These are phyloP conservation scores for Alethe diademata DNA, from an alignment of 2,113 vertebrate species.

Conservation along the genomic window DNA sequence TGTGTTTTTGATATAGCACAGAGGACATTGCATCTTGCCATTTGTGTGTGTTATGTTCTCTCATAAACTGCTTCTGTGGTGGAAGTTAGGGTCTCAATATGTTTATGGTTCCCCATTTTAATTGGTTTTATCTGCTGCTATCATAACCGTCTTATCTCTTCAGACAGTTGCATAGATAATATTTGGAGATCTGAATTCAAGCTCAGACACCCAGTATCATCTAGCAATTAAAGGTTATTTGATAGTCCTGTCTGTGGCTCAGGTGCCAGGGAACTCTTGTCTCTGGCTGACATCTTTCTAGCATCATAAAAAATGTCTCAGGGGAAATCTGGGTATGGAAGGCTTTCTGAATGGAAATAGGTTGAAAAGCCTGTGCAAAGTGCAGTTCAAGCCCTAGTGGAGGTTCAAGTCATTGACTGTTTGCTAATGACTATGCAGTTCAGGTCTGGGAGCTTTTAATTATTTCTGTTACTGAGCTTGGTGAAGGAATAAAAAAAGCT, in stretches of 20 bases:
- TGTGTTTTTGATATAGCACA: neutral
- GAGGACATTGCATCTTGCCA: neutral
- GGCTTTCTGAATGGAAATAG: conserved; percentile 61
- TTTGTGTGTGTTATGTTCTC: neutral
- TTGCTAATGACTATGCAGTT: conserved; percentile 69
- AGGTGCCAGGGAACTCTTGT: conserved; percentile 63
- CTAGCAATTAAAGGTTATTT: conserved; percentile 78
- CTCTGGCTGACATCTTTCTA: conserved; percentile 73
- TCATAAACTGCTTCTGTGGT: conserved; percentile 26
- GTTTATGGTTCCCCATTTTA: conserved; percentile 54
- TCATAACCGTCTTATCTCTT: conserved; percentile 68
- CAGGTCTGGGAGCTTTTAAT: conserved; percentile 67
- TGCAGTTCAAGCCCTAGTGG: conserved; percentile 16
- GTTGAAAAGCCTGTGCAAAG: conserved; percentile 52
- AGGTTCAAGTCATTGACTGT: conserved; percentile 27
- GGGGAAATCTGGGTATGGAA: conserved; percentile 71
- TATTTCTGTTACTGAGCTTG: conserved; percentile 61
- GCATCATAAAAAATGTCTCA: conserved; percentile 71
- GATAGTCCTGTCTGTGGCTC: conserved; percentile 75
- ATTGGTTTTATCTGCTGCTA: conserved; percentile 71
- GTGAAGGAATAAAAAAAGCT: conserved; percentile 34
- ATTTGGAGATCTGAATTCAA: conserved; percentile 76
- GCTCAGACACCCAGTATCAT: conserved; percentile 61
- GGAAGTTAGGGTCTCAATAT: conserved; percentile 49
- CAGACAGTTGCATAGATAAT: conserved; percentile 68